Conservation (phyloP, 2,797 vertebrate genomes). For the Arctocebus calabarensis region DNA sequence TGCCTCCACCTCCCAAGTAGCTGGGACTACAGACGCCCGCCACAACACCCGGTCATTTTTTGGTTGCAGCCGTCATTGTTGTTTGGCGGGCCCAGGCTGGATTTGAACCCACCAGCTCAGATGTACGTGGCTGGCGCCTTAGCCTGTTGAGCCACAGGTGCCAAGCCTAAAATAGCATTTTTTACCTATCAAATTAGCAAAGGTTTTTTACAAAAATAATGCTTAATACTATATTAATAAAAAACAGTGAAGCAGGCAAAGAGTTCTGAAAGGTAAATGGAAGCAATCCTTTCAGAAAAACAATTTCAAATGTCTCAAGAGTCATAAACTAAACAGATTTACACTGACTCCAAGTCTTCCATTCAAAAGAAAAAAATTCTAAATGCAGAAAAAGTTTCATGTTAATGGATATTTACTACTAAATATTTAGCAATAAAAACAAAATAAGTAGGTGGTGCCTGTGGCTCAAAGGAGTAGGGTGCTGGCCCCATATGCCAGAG, state of each 20-base stretch:
- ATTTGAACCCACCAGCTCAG: no score
- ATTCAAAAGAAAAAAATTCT: neutral
- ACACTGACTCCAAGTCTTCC: neutral
- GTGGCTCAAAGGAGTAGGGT: no score
- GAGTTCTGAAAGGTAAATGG: neutral
- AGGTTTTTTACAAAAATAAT: neutral
- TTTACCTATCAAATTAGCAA: slow-evolving; percentile 4
- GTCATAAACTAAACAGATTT: neutral
- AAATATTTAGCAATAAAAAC: slow-evolving; percentile 13
- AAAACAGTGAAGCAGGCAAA: neutral
- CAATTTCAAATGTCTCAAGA: slow-evolving; percentile 12
- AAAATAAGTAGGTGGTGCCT: neutral
- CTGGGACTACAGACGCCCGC: no score
- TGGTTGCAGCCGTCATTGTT: no score
- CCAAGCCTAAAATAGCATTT: neutral
- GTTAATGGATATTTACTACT: neutral
- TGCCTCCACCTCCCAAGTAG: no score
- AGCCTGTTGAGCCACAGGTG: no score
- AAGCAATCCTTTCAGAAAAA: slow-evolving; percentile 49
- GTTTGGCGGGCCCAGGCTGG: no score
- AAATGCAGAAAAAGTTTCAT: neutral
- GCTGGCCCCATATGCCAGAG: no score
- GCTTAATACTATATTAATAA: neutral
- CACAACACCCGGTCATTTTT: no score
- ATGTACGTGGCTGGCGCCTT: no score